These are phyloP conservation scores for Erythrolamprus reginae DNA, from an alignment of 2,113 vertebrate genomes.

Conservation along the genomic window DNA sequence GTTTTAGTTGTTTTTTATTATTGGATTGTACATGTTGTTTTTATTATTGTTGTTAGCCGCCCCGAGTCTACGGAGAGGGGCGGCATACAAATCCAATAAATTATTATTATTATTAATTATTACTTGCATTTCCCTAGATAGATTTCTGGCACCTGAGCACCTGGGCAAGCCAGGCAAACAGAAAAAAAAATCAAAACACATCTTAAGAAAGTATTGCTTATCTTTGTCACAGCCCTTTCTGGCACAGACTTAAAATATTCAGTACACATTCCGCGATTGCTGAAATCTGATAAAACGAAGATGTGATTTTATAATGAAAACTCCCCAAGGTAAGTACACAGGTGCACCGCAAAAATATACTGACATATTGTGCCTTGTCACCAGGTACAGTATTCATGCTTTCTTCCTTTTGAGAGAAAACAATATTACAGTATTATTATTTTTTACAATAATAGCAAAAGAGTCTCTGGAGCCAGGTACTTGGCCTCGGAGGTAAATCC, in stretches of 20 bases:
- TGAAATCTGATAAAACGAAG: neutral
- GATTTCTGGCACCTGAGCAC: neutral
- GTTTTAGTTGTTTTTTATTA: too few relatives aligned
- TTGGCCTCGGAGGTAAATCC: neutral
- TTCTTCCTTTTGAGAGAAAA: slow-evolving; percentile 6
- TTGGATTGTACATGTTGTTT: too few relatives aligned
- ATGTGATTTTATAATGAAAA: slow-evolving; percentile 10
- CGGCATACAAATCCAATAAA: too few relatives aligned
- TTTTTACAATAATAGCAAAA: slow-evolving; percentile 3
- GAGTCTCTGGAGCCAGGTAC: neutral
- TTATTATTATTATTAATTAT: too few relatives aligned
- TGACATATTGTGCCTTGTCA: neutral
- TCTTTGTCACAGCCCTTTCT: neutral
- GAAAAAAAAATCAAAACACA: too few relatives aligned
- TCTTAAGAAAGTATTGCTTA: neutral
- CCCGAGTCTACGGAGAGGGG: too few relatives aligned
- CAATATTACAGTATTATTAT: neutral
- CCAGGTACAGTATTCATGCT: slow-evolving; percentile 3
- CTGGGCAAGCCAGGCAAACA: neutral
- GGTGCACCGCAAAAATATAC: slow-evolving; percentile 1
- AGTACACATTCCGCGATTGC: neutral
- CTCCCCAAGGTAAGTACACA: neutral
- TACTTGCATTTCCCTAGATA: neutral
- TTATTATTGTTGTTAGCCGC: too few relatives aligned
- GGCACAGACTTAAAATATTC: neutral